phyloP scores from a whole-genome alignment of 2,888 invertebrate genomes.

The Pheosia tremula region DNA sequence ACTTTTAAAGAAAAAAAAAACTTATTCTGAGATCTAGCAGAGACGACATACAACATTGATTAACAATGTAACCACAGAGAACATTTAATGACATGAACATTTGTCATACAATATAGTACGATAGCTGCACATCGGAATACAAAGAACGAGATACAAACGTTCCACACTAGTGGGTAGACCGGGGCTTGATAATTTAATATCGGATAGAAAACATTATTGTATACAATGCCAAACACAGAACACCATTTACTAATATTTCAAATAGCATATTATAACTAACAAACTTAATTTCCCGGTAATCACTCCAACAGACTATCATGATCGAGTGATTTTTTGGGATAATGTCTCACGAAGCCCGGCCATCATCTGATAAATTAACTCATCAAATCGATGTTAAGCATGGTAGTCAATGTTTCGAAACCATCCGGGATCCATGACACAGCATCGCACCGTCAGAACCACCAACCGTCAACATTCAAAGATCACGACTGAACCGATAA shows the following conservation, averaged over 20 bases:
- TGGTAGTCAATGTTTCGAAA: neutral
- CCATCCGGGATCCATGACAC: neutral
- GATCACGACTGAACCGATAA: slow-evolving; percentile 41
- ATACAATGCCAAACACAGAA: neutral
- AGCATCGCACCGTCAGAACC: neutral
- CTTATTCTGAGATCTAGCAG: slow-evolving; percentile 45
- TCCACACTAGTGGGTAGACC: neutral
- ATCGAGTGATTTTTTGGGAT: neutral
- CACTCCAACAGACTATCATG: neutral
- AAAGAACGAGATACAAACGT: slow-evolving; percentile 16
- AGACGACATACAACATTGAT: slow-evolving; percentile 18
- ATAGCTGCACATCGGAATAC: slow-evolving; percentile 35
- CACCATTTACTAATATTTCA: slow-evolving; percentile 1
- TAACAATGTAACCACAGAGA: neutral
- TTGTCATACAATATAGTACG: neutral
- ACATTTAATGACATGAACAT: neutral
- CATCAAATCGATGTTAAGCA: neutral
- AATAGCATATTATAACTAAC: neutral
- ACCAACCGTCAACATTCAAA: slow-evolving; percentile 8
- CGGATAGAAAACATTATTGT: neutral
- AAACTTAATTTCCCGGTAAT: neutral
- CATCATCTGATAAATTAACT: neutral
- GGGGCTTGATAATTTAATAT: neutral
- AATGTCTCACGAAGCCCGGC: neutral
- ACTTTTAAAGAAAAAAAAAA: slow-evolving; percentile 36